Conservation (phyloP, 1,140 invertebrate species). For the Megalopta genalis region DNA sequence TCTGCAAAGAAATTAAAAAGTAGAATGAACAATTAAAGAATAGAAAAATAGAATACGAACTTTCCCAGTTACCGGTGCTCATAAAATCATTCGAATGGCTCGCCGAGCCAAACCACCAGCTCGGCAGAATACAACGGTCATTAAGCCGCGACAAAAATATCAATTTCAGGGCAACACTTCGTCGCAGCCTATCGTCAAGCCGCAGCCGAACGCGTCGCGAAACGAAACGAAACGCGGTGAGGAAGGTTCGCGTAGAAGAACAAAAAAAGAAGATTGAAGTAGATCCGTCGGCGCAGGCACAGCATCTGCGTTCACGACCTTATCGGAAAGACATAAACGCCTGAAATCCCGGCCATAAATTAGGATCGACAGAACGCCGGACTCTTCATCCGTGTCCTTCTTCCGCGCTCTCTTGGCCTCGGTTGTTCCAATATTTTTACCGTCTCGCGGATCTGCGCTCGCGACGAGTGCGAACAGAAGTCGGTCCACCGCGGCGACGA, state of each 20-base stretch:
- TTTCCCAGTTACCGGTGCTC: too few relatives aligned
- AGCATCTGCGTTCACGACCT: constrained; percentile 76
- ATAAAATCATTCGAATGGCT: too few relatives aligned
- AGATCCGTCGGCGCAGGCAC: constrained; percentile 69
- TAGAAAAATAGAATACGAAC: too few relatives aligned
- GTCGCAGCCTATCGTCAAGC: constrained; percentile 39
- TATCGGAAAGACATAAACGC: constrained; percentile 81
- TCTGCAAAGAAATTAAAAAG: too few relatives aligned
- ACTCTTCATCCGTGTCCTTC: constrained; percentile 65
- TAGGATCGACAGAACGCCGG: constrained; percentile 79
- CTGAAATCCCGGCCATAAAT: constrained; percentile 79
- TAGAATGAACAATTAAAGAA: too few relatives aligned
- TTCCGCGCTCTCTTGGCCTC: not conserved
- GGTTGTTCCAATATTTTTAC: constrained; percentile 35
- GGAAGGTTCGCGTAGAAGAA: constrained; percentile 16
- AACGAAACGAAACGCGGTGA: not conserved
- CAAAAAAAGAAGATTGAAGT: constrained; percentile 38
- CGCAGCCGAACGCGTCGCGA: constrained; percentile 1
- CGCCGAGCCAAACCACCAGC: not conserved
- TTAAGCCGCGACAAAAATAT: too few relatives aligned
- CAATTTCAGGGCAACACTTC: constrained; percentile 9
- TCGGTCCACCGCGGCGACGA: constrained; percentile 44
- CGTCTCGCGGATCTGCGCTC: constrained; percentile 1
- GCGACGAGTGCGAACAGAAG: not conserved
- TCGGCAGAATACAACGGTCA: not conserved